Conservation (phyloP, 2,888 invertebrate species). For the Herminia tarsipennalis region DNA sequence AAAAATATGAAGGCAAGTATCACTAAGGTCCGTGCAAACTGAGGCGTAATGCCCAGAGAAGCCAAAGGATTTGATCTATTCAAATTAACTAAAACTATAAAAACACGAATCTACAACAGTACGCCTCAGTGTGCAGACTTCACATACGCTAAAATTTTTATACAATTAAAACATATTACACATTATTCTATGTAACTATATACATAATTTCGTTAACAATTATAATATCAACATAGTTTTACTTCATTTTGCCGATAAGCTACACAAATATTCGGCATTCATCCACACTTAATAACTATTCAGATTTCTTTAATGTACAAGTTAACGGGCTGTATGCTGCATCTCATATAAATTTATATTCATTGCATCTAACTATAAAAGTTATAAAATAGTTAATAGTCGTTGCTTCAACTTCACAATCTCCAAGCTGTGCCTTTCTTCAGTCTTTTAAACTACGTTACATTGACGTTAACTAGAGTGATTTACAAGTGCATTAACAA, state of each 20-base stretch:
- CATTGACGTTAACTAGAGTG: slow-evolving; percentile 9
- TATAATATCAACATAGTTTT: slow-evolving; percentile 69
- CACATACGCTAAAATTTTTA: slow-evolving; percentile 42
- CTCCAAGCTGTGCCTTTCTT: not conserved
- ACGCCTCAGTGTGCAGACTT: slow-evolving; percentile 35
- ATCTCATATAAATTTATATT: slow-evolving; percentile 12
- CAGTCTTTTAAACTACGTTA: slow-evolving; percentile 10
- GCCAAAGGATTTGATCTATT: slow-evolving; percentile 7
- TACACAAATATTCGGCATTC: slow-evolving; percentile 26
- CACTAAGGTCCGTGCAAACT: slow-evolving; percentile 54
- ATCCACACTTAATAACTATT: slow-evolving; percentile 55
- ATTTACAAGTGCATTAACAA: slow-evolving; percentile 25
- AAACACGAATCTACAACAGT: slow-evolving; percentile 19
- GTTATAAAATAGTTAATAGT: not conserved
- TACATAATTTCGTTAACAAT: slow-evolving; percentile 69
- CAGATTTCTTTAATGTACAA: slow-evolving; percentile 48
- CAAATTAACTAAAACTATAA: slow-evolving; percentile 12
- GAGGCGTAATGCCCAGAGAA: slow-evolving; percentile 31
- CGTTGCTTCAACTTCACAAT: slow-evolving; percentile 1
- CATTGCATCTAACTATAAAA: not conserved
- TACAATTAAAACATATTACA: slow-evolving; percentile 49
- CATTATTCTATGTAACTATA: slow-evolving; percentile 59
- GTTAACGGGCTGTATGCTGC: slow-evolving; percentile 21
- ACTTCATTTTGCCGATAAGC: slow-evolving; percentile 43
- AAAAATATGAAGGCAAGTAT: slow-evolving; percentile 77